Percentiles rank a stretch among this genome's conserved stretches.
These are phyloP conservation scores for Nebria brevicollis DNA, from an alignment of 2,888 invertebrate species.

Conservation along the genomic window DNA sequence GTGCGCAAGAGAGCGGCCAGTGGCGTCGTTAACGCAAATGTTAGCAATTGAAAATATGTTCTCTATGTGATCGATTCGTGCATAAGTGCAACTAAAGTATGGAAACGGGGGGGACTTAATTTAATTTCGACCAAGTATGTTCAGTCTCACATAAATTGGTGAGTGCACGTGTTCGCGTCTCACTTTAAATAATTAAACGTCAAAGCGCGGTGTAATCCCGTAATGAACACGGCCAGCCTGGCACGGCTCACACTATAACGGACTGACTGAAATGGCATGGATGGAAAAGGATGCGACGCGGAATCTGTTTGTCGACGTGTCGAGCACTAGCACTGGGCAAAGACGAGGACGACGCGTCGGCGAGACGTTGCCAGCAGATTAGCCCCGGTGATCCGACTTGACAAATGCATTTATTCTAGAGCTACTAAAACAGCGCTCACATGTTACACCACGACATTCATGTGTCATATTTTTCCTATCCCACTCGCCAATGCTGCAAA, in stretches of 20 bases:
- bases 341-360: background rate
- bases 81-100: background rate
- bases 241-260: conserved; percentile 47
- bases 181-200: conserved; percentile 63
- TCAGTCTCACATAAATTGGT: conserved; percentile 59
- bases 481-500: background rate
- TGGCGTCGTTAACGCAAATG: conserved; percentile 47
- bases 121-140: conserved; percentile 55
- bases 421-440: conserved; percentile 51
- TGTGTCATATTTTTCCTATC: background rate
- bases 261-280: conserved; percentile 27
- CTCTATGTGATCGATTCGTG: background rate
- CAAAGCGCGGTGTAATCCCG: conserved; percentile 60
- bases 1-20: conserved; percentile 52
- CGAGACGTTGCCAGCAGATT: conserved; percentile 52
- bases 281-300: conserved; percentile 27
- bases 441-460: conserved; percentile 48
- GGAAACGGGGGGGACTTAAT: conserved; percentile 54
- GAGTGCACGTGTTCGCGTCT: conserved; percentile 54
- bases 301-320: conserved; percentile 58
- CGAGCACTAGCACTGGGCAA: conserved; percentile 23
- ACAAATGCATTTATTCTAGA: conserved; percentile 56
- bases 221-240: conserved; percentile 58
- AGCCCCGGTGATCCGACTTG: conserved; percentile 56
- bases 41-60: background rate